These are phyloP conservation scores for Atherinomorus stipes DNA, from an alignment of 2,113 vertebrate species.

Conservation along the genomic window DNA sequence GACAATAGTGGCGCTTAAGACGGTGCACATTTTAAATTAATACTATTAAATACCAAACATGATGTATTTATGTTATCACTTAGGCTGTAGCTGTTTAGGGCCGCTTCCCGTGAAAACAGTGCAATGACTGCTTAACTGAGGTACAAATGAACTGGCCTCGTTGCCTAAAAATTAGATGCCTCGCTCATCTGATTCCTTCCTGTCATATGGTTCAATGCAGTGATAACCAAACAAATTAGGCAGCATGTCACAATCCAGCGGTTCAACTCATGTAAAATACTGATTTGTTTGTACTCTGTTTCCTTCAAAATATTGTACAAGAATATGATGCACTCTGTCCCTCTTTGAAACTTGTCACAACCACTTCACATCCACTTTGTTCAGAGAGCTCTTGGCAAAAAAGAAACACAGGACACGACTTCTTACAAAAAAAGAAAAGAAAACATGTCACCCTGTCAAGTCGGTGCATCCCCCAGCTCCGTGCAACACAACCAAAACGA, in stretches of 20 bases:
- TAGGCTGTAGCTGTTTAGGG: neutral
- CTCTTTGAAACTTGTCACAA: slow-evolving; percentile 44
- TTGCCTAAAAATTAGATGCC: slow-evolving; percentile 19
- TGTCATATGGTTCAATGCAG: neutral
- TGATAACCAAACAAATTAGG: slow-evolving; percentile 2
- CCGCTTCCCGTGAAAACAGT: neutral
- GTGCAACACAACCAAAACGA: slow-evolving; percentile 20
- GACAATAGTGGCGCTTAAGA: slow-evolving; percentile 27
- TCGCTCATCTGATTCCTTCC: slow-evolving; percentile 14
- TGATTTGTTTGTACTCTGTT: neutral
- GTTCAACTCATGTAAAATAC: neutral
- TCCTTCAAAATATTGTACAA: neutral
- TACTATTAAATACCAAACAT: slow-evolving; percentile 3
- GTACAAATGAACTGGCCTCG: slow-evolving; percentile 20
- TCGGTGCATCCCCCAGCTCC: slow-evolving; percentile 1
- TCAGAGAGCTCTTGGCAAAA: slow-evolving; percentile 22
- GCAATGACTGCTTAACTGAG: neutral
- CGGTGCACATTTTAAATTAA: neutral
- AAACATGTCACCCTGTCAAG: slow-evolving; percentile 22
- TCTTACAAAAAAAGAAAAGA: slow-evolving; percentile 25
- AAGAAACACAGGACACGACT: slow-evolving; percentile 26
- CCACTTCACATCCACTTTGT: slow-evolving; percentile 37
- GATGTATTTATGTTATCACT: slow-evolving; percentile 13
- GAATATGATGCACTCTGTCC: slow-evolving; percentile 21
- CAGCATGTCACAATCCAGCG: neutral